Evolutionary conservation across 2,113 vertebrate genomes (phyloP), one percentile per base, ranked within the genome.

Genomic region (Mungos mungo): DNA sequence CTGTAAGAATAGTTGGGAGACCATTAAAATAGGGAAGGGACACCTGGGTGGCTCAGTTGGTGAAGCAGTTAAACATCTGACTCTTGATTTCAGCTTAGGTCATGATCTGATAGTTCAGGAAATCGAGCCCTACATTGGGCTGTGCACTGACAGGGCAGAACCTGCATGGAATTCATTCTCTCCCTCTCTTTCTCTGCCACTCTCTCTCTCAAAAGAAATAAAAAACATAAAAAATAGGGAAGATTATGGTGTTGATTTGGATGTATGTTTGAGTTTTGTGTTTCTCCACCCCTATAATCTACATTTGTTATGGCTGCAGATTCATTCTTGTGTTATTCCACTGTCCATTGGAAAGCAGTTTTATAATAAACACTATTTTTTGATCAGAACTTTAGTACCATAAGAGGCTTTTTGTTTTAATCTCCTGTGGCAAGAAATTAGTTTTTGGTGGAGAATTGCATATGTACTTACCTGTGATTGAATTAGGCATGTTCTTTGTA

Each of bases 381-480:
- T 91, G 35, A 80, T 66, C 66, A 33, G 80, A 94, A 88, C 19
- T 76, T 7, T 15, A 94, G 29, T 92, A 41, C 21, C 35, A 7
- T 81, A 90, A 98, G 86, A 95, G 74, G 41, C 69, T 95, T 97
- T 97, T 94, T 95, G 93, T 97, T 92, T 71, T 88, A 85, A 92
- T 16, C 74, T 81, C 35, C 71, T 93, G 38, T 97, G 85, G 91
- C 71, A 87, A 96, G 77, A 97, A 97, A 86, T 88, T 89, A 92
- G 90, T 88, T 97, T 97, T 87, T 88, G 69, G 57, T 84, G 33
- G 82, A 89, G 54, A 93, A 60, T 41, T 6, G 4, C 3, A 19
- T 93, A 27, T 45, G 50, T 57, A 8, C 50, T 72, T 88, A 95
- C 35, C 77, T 65, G 0, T 60, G 31, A 85, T 95, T 89, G 19